A percentile compares a stretch with the other conserved stretches of the same genome.
Conservation (phyloP, 2,888 invertebrate genomes). For the Mylabris sibirica region DNA sequence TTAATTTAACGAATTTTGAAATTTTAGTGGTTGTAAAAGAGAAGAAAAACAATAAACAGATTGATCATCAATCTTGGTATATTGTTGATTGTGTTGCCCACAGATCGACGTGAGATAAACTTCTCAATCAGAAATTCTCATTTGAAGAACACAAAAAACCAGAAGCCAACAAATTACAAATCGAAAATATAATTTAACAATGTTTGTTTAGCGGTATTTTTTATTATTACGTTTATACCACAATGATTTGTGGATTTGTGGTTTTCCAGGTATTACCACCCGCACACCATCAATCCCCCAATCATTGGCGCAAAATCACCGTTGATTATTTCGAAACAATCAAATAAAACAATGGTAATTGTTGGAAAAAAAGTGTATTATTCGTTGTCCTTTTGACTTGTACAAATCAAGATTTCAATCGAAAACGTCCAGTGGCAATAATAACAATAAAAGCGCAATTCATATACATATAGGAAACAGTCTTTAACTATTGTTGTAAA, state of each 20-base stretch:
- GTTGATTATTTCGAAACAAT: neutral
- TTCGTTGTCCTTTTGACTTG: slow-evolving; percentile 1
- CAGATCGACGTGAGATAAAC: slow-evolving; percentile 8
- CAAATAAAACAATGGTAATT: neutral
- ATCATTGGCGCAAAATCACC: neutral
- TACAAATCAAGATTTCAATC: neutral
- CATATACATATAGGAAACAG: neutral
- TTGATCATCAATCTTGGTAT: slow-evolving; percentile 4
- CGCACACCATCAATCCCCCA: neutral
- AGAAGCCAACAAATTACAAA: slow-evolving; percentile 10
- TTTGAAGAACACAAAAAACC: neutral
- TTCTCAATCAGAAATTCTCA: slow-evolving; percentile 11
- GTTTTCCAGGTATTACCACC: neutral
- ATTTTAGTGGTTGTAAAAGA: neutral
- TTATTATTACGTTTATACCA: too few relatives aligned
- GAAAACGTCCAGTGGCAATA: neutral
- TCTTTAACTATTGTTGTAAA: neutral
- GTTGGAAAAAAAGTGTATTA: neutral
- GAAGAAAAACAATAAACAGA: too few relatives aligned
- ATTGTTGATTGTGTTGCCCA: neutral
- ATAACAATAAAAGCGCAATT: neutral
- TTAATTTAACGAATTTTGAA: neutral
- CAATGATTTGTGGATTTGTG: neutral
- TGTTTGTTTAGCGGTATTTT: slow-evolving; percentile 7
- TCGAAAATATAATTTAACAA: slow-evolving; percentile 7